Evolutionary conservation across 2,113 vertebrate species (phyloP), one percentile per base, ranked within the genome.

Genomic region (Corythornis vintsioides): DNA sequence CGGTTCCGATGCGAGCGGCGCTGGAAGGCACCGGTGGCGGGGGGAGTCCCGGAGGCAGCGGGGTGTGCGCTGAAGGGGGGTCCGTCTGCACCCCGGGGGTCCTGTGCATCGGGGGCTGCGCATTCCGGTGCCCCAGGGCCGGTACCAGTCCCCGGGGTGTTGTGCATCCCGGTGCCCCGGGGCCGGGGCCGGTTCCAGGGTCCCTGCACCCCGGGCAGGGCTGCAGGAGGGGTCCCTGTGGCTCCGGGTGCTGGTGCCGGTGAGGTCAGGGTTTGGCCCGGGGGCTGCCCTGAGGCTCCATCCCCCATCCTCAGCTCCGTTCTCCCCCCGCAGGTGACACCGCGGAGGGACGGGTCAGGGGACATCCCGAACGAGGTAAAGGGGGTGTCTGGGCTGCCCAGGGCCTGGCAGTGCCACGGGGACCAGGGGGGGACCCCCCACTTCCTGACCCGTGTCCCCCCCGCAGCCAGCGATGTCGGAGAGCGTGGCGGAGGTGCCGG

Each of bases 401-500:
- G 60, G 28, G 45, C 77, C 56, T 12, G 52, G 50, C 33, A 7
- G 45, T 4, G 31, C 38, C 3, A 3, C 3, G 45, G 42, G 22
- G 55, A 7, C 70, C 60, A 9, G 75, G 60, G 69, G 69, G 65
- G n/a, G 21, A 21, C 43, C 61, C 59, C 38, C 38, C 38, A 38
- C 38, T 10, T 38, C 38, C 38, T 38, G 38, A 38, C 38, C 38
- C 38, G 38, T 38, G 38, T 38, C 38, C 38, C 43, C 61, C 59
- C 75, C 79, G 10, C 86, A 96, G 96, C 92, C 72, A 90, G 91
- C 20, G 66, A 98, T 97, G 96, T 97, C 97, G 13, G 98, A 98
- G 76, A 96, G 96, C 25, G 97, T 94, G 4, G 92, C 97, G 0
- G 92, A 90, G 57, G 93, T 77, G 3, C 94, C 90, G 13, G 96